Evolutionary conservation across 1,140 invertebrate species (phyloP).

Genomic region (Brachystomella parvula): DNA sequence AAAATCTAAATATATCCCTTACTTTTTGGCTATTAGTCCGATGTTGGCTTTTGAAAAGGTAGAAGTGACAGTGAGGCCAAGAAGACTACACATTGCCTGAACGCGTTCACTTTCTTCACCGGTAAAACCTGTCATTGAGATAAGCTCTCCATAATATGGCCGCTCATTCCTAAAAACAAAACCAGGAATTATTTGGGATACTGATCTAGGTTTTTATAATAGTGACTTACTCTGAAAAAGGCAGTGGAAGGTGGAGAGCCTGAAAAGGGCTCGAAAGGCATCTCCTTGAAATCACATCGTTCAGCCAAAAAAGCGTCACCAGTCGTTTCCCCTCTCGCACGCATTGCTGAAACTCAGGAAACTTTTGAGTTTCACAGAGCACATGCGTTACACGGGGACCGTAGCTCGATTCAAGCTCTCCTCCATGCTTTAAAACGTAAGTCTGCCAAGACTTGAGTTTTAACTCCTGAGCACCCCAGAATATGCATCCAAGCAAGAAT

Average conservation of each 20-base stretch:
- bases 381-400: conserved; percentile 81
- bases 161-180: conserved; percentile 44
- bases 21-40: conserved; percentile 52
- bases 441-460: conserved; percentile 56
- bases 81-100: conserved; percentile 71
- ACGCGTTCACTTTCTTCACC: conserved; percentile 69
- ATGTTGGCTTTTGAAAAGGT: conserved; percentile 53
- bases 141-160: conserved; percentile 54
- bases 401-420: conserved; percentile 78
- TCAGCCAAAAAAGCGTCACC: conserved; percentile 89
- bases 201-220: neutral
- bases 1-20: too few relatives aligned
- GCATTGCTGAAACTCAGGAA: conserved; percentile 71
- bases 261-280: conserved; percentile 83
- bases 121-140: conserved; percentile 76
- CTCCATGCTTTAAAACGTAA: conserved; percentile 76
- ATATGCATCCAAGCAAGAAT: conserved; percentile 85
- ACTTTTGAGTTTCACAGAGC: conserved; percentile 78
- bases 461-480: conserved; percentile 45
- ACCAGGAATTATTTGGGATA: conserved; percentile 12
- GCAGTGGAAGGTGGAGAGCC: conserved; percentile 78
- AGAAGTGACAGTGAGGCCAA: conserved; percentile 71
- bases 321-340: conserved; percentile 71
- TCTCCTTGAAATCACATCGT: conserved; percentile 73
- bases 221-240: conserved; percentile 52